Conservation (phyloP, 2,113 vertebrate genomes). For the Gymnorhina tibicen region DNA sequence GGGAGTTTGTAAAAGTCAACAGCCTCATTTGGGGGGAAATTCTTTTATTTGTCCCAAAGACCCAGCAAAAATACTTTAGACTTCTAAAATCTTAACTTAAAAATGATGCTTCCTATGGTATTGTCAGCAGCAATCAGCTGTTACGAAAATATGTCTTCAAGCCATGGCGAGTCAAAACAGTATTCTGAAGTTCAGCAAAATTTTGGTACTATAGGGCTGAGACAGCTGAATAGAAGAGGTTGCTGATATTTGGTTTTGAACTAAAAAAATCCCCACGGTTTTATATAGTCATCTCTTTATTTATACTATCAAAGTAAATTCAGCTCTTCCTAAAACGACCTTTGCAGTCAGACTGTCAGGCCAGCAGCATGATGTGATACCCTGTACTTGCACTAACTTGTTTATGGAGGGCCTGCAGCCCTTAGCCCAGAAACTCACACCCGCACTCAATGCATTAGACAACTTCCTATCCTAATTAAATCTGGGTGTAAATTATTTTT, state of each 20-base stretch:
- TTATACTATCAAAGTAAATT: background rate
- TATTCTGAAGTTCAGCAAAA: background rate
- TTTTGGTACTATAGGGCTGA: background rate
- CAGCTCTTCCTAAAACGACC: background rate
- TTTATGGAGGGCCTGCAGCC: background rate
- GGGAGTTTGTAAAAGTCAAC: background rate
- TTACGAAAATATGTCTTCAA: background rate
- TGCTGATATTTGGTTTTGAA: background rate
- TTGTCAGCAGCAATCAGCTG: background rate
- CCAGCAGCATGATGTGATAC: background rate
- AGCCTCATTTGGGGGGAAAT: background rate
- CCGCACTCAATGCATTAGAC: background rate
- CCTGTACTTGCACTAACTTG: background rate
- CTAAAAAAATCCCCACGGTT: accelerated
- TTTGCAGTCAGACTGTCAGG: background rate
- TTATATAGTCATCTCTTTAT: background rate
- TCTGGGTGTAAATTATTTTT: background rate
- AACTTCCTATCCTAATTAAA: background rate
- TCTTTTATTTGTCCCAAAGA: background rate
- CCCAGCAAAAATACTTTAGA: background rate
- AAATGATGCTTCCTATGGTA: background rate
- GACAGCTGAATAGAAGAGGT: background rate
- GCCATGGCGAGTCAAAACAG: background rate
- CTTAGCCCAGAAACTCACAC: background rate
- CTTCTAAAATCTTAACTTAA: background rate